phyloP scores from a whole-genome alignment of 2,113 vertebrate species.

The Rhynchomys soricoides region DNA sequence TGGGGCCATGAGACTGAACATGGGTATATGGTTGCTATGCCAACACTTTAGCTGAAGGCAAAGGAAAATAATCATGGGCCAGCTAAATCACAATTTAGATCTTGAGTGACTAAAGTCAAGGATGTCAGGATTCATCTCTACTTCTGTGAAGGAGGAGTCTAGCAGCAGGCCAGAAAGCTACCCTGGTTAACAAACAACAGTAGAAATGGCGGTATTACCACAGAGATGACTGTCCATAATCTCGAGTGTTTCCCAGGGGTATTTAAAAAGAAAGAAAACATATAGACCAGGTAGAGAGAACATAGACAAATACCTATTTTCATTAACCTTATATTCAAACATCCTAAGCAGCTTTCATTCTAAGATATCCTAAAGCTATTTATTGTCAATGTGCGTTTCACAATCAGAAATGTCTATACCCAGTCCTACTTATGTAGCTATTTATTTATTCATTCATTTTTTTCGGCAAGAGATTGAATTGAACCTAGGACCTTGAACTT shows the following conservation, averaged over 20 bases:
- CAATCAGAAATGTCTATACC: background rate
- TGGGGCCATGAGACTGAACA: background rate
- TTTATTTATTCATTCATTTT: background rate
- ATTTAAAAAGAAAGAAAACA: background rate
- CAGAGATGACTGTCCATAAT: background rate
- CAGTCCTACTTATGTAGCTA: background rate
- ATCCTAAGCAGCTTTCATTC: conserved; percentile 21
- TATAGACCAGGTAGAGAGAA: background rate
- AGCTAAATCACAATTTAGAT: background rate
- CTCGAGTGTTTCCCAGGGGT: background rate
- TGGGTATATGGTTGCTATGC: background rate
- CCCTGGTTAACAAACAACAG: background rate
- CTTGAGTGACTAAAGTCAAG: conserved; percentile 8
- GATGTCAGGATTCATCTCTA: background rate
- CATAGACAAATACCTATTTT: conserved; percentile 8
- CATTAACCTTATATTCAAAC: conserved; percentile 20
- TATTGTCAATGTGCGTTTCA: background rate
- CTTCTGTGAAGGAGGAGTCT: background rate
- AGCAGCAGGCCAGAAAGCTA: background rate
- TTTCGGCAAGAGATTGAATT: background rate
- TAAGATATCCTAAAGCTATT: conserved; percentile 29
- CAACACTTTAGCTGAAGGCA: background rate
- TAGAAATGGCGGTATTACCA: background rate
- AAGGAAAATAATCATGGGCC: background rate
- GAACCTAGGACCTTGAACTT: background rate